Evolutionary conservation across 2,797 vertebrate genomes (phyloP).

Genomic region (Oryzias dopingdopingensis): DNA sequence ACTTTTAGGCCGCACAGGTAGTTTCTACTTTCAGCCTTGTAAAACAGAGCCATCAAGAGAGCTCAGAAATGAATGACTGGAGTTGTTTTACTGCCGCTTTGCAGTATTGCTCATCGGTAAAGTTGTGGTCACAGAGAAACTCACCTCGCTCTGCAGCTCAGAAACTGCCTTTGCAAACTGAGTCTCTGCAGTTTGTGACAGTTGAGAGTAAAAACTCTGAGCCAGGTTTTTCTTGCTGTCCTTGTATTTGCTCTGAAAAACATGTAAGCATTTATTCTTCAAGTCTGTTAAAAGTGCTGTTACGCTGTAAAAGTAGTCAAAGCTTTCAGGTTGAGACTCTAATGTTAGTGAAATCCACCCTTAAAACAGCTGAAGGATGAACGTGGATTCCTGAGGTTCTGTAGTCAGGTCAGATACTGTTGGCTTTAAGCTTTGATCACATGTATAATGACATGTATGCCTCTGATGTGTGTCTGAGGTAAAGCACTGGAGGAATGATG

Average conservation of each 20-base stretch:
- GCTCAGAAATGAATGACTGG: no score
- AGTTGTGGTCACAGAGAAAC: not conserved
- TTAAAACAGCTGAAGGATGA: no score
- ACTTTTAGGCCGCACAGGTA: no score
- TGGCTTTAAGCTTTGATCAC: conserved; percentile 18
- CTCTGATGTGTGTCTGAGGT: conserved; percentile 17
- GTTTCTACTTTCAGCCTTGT: no score
- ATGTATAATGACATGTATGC: conserved; percentile 29
- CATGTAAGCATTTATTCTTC: not conserved
- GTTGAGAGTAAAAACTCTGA: conserved; percentile 81
- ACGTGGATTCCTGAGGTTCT: no score
- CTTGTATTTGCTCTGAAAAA: conserved; percentile 84
- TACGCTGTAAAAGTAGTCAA: not conserved
- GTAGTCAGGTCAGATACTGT: no score
- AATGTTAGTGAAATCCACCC: no score
- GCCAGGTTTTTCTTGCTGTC: conserved; percentile 70
- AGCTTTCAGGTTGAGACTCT: no score
- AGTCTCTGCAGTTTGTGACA: conserved; percentile 55
- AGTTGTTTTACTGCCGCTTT: no score
- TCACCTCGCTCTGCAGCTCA: conserved; percentile 56
- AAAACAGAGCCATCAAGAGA: no score
- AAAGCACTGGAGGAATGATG: conserved; percentile 10
- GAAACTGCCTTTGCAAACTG: conserved; percentile 47
- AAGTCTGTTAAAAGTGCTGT: rapidly evolving
- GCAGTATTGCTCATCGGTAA: no score